Evolutionary conservation across 2,888 invertebrate species (phyloP).

Genomic region (Nomada flava): DNA sequence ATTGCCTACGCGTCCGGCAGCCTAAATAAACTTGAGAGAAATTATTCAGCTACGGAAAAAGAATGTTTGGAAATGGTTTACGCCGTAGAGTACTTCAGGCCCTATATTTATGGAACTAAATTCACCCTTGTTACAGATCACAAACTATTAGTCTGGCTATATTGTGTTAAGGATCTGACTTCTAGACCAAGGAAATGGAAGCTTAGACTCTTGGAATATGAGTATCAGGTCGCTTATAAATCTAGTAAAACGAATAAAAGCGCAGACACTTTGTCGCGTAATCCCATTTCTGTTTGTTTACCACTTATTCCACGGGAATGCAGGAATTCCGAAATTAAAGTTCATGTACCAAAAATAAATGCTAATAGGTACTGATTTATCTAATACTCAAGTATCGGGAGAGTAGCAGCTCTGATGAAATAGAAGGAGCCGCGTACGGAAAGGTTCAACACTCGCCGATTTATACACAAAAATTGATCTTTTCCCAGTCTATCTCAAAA

Average conservation of each 20-base stretch:
- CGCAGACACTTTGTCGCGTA: conserved; percentile 5
- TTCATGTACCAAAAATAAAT: too few relatives aligned
- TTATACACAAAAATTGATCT: too few relatives aligned
- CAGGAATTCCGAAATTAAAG: neutral
- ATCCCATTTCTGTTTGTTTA: neutral
- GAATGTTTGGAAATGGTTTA: conserved; percentile 5
- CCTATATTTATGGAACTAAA: neutral
- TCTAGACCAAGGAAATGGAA: conserved; percentile 6
- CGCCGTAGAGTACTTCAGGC: conserved; percentile 6
- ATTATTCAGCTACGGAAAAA: conserved; percentile 3
- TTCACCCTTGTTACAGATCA: neutral
- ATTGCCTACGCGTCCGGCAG: too few relatives aligned
- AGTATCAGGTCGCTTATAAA: conserved; percentile 11
- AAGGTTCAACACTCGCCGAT: too few relatives aligned
- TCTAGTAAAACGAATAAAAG: conserved; percentile 7
- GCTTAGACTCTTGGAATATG: neutral
- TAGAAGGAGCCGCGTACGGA: too few relatives aligned
- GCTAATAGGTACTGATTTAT: too few relatives aligned
- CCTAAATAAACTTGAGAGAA: neutral
- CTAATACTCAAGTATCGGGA: too few relatives aligned
- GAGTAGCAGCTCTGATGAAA: too few relatives aligned
- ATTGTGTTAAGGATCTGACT: neutral
- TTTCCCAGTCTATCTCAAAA: too few relatives aligned
- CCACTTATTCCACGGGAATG: neutral
- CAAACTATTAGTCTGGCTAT: neutral